These are phyloP conservation scores for Panurus biarmicus DNA, from an alignment of 2,113 vertebrate species.

Conservation along the genomic window DNA sequence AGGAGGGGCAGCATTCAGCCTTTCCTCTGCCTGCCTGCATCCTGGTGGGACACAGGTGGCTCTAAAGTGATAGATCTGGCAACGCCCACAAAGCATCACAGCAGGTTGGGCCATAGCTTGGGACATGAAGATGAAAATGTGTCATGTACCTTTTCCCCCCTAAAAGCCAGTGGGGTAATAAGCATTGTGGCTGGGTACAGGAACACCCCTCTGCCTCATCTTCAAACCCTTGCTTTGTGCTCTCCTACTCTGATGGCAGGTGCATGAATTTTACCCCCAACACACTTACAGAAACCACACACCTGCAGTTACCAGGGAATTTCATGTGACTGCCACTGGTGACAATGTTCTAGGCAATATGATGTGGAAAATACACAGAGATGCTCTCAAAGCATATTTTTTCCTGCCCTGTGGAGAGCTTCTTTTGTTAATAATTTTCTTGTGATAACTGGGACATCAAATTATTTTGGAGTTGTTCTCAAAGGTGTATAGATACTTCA, in stretches of 20 bases:
- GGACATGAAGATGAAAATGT: neutral
- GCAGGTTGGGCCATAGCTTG: neutral
- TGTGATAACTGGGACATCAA: neutral
- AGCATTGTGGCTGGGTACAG: neutral
- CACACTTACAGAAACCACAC: neutral
- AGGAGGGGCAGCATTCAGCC: neutral
- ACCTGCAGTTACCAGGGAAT: neutral
- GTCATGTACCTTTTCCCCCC: neutral
- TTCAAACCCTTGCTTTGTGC: neutral
- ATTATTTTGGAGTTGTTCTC: conserved; percentile 33
- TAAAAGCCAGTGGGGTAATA: neutral
- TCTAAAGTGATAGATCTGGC: neutral
- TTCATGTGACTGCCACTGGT: neutral
- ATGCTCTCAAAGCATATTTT: neutral
- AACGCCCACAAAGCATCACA: neutral
- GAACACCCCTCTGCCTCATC: neutral
- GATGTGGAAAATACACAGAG: neutral
- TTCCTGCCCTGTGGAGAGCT: neutral
- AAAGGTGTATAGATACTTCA: neutral
- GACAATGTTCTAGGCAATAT: neutral
- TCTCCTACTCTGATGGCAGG: no score
- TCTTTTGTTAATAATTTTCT: neutral
- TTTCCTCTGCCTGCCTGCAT: neutral
- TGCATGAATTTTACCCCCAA: neutral
- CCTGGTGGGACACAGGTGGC: neutral